phyloP scores from a whole-genome alignment of 2,113 vertebrate species.

The Macrotus californicus region DNA sequence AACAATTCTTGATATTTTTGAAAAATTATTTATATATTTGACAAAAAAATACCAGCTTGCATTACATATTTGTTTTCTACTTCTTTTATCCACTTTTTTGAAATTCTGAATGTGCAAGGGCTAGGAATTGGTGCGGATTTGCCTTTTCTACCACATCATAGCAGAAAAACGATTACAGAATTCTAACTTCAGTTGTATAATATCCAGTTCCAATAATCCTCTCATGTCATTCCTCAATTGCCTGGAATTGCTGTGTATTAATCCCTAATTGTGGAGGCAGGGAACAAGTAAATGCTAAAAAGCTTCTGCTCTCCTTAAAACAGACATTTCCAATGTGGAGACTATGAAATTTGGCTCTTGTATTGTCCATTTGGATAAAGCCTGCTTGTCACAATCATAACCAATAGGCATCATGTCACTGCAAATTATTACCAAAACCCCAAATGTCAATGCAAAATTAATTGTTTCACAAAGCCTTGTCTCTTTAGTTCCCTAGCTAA shows the following conservation, averaged over 20 bases:
- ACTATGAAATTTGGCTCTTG: constrained; percentile 74
- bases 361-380: constrained; percentile 74
- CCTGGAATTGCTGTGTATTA: constrained; percentile 77
- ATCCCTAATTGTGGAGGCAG: constrained; percentile 86
- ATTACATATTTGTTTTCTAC: constrained; percentile 49
- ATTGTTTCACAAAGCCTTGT: constrained; percentile 53
- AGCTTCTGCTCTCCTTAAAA: constrained; percentile 82
- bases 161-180: constrained; percentile 83
- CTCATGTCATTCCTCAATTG: constrained; percentile 80
- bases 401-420: constrained; percentile 61
- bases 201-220: constrained; percentile 90
- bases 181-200: constrained; percentile 83
- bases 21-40: constrained; percentile 62
- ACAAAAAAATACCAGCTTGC: constrained; percentile 73
- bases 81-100: constrained; percentile 67
- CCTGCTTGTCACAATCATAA: constrained; percentile 64
- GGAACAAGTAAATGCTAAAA: constrained; percentile 85
- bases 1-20: constrained; percentile 49
- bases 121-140: constrained; percentile 70
- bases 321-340: constrained; percentile 81
- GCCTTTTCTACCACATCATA: constrained; percentile 67
- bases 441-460: constrained; percentile 71
- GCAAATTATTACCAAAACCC: constrained; percentile 71
- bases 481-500: constrained; percentile 52
- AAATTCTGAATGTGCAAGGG: constrained; percentile 72